Base-by-base conservation (phyloP, 2,113 vertebrate genomes). In the Antigone vipio region DNA sequence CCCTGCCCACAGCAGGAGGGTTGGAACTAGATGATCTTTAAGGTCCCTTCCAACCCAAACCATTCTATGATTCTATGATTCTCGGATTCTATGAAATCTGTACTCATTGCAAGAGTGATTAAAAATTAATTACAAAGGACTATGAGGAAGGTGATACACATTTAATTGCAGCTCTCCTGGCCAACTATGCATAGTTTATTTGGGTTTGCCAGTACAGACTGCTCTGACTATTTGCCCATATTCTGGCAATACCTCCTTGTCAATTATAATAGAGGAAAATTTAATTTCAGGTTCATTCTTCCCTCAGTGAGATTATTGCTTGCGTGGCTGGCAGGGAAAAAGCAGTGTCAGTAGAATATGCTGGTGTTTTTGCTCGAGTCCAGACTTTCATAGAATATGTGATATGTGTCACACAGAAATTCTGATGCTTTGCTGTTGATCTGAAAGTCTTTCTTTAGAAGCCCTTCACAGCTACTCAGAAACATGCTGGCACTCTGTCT, bases 351-450 rank as follows among this genome's bases (percentile, higher is more conserved):
- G 27, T 83, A 77, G 68, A 75, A 69, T 49, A n/a, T 12, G 29
- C 12, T 62, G 44, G 9, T 26, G 26, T 45, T 87, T 58, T 68
- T 73, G 63, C 78, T 85, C 6, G 19, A 91, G 63, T n/a, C 20
- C 19, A 49, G 38, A 27, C 32, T 50, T 66, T 32, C n/a, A 52
- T 0, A 29, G 60, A 45, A 27, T 38, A 62, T 1, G 1, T 69
- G 27, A 38, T 35, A n/a, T 0, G 0, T 40, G 55, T 26, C 40
- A 22, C 1, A 1, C 0, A 2, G 52, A 27, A 62, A 59, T 83
- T 44, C 59, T 17, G 47, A 47, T 62, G 67, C 63, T 83, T 45
- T 85, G 38, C 59, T 58, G 29, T 66, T 66, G 19, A 24, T 18
- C 56, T 69, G 26, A 40, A 64, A 53, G 35, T 45, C 35, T 79